phyloP scores from a whole-genome alignment of 1,140 invertebrate genomes.

The Drosophila melanica region DNA sequence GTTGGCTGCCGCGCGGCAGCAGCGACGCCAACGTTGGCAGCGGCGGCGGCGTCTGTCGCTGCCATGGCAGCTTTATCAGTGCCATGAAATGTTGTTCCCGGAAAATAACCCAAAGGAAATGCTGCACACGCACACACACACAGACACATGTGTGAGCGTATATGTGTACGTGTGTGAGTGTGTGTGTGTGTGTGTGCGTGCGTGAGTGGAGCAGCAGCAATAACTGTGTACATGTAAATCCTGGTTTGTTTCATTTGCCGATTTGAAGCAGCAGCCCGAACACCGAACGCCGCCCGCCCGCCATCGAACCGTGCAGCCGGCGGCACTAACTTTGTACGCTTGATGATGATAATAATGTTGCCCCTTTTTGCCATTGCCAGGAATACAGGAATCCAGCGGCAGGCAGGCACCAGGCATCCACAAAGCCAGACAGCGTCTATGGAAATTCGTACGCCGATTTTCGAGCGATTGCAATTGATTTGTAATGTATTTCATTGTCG shows the following conservation, averaged over 20 bases:
- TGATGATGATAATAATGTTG: slow-evolving; percentile 81
- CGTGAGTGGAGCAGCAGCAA: slow-evolving; percentile 48
- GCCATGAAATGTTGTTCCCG: slow-evolving; percentile 82
- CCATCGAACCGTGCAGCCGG: slow-evolving; percentile 53
- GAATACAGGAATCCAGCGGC: slow-evolving; percentile 36
- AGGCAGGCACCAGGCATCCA: slow-evolving; percentile 13
- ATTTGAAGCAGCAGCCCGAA: slow-evolving; percentile 56
- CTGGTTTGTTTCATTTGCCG: slow-evolving; percentile 82
- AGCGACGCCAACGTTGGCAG: slow-evolving; percentile 27
- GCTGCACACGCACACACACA: slow-evolving; percentile 58
- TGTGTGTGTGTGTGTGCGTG: slow-evolving; percentile 7
- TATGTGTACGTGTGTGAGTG: slow-evolving; percentile 19
- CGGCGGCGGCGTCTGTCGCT: slow-evolving; percentile 42
- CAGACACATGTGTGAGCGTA: too few species aligned
- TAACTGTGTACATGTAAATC: slow-evolving; percentile 82
- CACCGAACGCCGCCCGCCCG: slow-evolving; percentile 7
- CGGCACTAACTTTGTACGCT: slow-evolving; percentile 80
- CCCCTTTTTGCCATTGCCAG: slow-evolving; percentile 60
- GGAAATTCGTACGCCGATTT: slow-evolving; percentile 81
- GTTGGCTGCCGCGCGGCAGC: slow-evolving; percentile 20
- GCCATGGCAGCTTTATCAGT: slow-evolving; percentile 83
- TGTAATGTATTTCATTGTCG: slow-evolving; percentile 82
- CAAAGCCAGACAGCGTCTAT: slow-evolving; percentile 74
- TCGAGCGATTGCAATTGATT: slow-evolving; percentile 82
- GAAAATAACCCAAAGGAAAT: slow-evolving; percentile 82